Evolutionary conservation across 2,797 vertebrate genomes (phyloP).

Genomic region (Spea hammondii): DNA sequence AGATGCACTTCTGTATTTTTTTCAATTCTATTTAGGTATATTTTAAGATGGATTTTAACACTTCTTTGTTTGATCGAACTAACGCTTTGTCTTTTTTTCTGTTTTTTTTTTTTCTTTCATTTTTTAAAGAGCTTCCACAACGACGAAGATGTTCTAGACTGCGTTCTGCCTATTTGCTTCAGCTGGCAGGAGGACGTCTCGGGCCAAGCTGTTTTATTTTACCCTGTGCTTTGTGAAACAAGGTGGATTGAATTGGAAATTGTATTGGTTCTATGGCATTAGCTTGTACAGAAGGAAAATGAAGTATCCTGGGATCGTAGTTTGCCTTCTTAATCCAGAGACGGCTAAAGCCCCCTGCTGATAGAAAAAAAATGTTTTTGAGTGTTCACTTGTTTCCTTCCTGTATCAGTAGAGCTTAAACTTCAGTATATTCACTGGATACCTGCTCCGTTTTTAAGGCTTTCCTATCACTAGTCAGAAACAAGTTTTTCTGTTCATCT

Average conservation of each 20-base stretch:
- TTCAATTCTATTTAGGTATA: neutral
- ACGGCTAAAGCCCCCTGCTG: conserved; percentile 46
- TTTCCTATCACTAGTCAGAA: too few species aligned
- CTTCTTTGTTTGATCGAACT: neutral
- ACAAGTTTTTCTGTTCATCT: too few species aligned
- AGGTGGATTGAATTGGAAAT: conserved; percentile 27
- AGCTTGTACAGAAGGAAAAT: conserved; percentile 14
- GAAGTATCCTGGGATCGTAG: conserved; percentile 33
- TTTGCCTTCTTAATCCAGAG: conserved; percentile 22
- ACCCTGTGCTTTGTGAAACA: conserved; percentile 1
- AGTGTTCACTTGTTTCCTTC: conserved; percentile 51
- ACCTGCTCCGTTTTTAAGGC: neutral
- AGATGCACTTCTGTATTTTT: neutral
- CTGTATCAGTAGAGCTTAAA: conserved; percentile 56
- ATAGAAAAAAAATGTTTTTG: conserved; percentile 42
- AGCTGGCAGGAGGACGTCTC: neutral
- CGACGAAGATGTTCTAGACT: neutral
- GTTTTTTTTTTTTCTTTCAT: conserved; percentile 14
- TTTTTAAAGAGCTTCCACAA: conserved; percentile 9
- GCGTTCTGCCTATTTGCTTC: conserved; percentile 18
- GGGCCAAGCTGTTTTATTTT: conserved; percentile 11
- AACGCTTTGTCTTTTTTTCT: conserved; percentile 20
- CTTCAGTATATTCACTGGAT: neutral
- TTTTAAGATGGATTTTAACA: conserved; percentile 4
- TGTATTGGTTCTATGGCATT: conserved; percentile 27